Evolutionary conservation across 2,888 invertebrate species (phyloP).

Genomic region (Leptopilina myrica): DNA sequence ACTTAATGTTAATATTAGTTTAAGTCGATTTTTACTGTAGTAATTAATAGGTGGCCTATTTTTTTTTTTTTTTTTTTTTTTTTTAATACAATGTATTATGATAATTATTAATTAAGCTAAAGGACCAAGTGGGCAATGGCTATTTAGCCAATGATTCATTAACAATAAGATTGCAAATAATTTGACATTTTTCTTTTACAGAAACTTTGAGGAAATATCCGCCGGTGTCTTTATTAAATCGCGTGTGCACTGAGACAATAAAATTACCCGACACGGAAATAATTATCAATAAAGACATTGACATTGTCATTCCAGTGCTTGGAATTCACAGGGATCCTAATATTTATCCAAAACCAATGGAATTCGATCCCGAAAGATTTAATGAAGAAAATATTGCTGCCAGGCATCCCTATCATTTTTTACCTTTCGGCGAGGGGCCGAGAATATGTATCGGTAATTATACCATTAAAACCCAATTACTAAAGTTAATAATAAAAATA

Average conservation of each 20-base stretch:
- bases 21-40: too few species aligned
- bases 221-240: constrained; percentile 66
- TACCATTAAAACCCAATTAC: neutral
- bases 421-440: constrained; percentile 69
- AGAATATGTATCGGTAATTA: constrained; percentile 66
- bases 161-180: neutral
- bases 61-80: too few species aligned
- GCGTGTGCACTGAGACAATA: constrained; percentile 68
- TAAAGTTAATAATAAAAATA: too few species aligned
- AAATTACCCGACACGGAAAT: constrained; percentile 57
- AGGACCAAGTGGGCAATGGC: too few species aligned
- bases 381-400: constrained; percentile 66
- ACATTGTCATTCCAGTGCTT: constrained; percentile 71
- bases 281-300: constrained; percentile 59
- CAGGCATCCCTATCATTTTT: constrained; percentile 62
- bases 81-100: too few species aligned
- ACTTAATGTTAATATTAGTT: too few species aligned
- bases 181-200: constrained; percentile 43
- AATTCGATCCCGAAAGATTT: constrained; percentile 79
- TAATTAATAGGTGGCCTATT: too few species aligned
- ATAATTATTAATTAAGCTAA: too few species aligned
- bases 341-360: constrained; percentile 77
- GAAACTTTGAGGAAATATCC: constrained; percentile 74
- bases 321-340: constrained; percentile 77
- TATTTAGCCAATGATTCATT: too few species aligned